Evolutionary conservation across 2,113 vertebrate species (phyloP), one percentile per base, ranked within the genome.

Genomic region (Thalassoma bifasciatum): DNA sequence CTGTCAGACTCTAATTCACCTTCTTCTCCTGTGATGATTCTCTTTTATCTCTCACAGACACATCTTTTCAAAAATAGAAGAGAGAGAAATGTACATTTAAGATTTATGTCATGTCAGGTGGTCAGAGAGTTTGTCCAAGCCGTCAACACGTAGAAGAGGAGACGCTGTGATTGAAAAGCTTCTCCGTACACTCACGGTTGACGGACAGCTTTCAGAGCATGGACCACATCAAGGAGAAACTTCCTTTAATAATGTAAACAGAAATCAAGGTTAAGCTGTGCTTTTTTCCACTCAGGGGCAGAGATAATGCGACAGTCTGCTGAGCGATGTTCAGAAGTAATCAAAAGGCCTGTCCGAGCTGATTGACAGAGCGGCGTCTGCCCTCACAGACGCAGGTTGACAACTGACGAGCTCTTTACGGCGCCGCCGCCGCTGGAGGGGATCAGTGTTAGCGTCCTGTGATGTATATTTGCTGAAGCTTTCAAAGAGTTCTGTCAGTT

Each of bases 251-350:
- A 24, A 64, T 58, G 11, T 46, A 19, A 62, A 56, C n/a, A 46
- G 62, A 51, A 82, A 75, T 82, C 64, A 67, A 84, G 62, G 71
- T 73, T 70, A 81, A 80, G 75, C 23, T 77, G 21, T 36, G 14
- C 13, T 58, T 74, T 58, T 77, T 49, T 0, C 59, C 26, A 47
- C 23, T n/a, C 17, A 10, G 58, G 60, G 60, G 8, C 9, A 38
- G 21, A 54, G 44, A 38, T 82, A 51, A 75, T 49, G 23, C 26
- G 38, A 24, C 54, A 49, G 66, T 17, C 65, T 72, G 38, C 62
- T 66, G 40, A 69, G 13, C 61, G 76, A 77, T 79, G 74, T 73
- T 63, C 14, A 67, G 59, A 59, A 62, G 54, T 52, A 84, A 82
- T 87, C 63, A 80, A 73, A 79, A 10, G n/a, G 34, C 6, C 37